phyloP scores from a whole-genome alignment of 2,797 vertebrate genomes.

The Danionella dracula region DNA sequence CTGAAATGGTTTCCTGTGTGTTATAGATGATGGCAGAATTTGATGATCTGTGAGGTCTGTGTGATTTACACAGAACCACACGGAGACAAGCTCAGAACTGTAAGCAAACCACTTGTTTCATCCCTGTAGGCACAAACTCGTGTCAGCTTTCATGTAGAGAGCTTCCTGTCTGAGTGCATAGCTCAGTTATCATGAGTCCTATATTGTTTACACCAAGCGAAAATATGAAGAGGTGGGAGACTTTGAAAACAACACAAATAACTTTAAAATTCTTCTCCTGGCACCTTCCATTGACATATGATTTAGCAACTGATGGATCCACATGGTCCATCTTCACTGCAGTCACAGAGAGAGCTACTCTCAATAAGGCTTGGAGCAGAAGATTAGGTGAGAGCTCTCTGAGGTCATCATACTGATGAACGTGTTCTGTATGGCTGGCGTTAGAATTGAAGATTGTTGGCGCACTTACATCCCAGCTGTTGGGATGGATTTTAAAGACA shows the following conservation, averaged over 20 bases:
- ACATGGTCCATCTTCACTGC: not conserved
- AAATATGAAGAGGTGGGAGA: constrained; percentile 24
- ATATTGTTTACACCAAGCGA: constrained; percentile 21
- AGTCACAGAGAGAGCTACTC: constrained; percentile 38
- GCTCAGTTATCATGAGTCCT: constrained; percentile 42
- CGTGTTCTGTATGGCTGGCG: constrained; percentile 44
- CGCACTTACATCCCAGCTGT: constrained; percentile 47
- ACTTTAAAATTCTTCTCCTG: no score
- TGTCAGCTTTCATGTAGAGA: not conserved
- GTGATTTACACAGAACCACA: constrained; percentile 17
- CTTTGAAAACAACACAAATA: constrained; percentile 39
- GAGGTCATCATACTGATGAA: constrained; percentile 51
- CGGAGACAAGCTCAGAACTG: not conserved
- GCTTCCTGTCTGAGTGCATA: constrained; percentile 23
- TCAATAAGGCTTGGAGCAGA: constrained; percentile 54
- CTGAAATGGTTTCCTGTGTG: constrained; percentile 30
- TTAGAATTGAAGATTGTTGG: constrained; percentile 52
- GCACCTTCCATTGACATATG: constrained; percentile 11
- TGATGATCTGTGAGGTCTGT: constrained; percentile 24
- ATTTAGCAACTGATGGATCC: constrained; percentile 5
- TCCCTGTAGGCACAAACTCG: constrained; percentile 25
- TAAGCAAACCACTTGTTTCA: not conserved
- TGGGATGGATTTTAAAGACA: constrained; percentile 48
- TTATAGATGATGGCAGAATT: constrained; percentile 32
- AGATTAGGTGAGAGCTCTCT: constrained; percentile 38